These are phyloP conservation scores for Hippocampus mohnikei DNA, from an alignment of 2,113 vertebrate genomes.

Conservation along the genomic window DNA sequence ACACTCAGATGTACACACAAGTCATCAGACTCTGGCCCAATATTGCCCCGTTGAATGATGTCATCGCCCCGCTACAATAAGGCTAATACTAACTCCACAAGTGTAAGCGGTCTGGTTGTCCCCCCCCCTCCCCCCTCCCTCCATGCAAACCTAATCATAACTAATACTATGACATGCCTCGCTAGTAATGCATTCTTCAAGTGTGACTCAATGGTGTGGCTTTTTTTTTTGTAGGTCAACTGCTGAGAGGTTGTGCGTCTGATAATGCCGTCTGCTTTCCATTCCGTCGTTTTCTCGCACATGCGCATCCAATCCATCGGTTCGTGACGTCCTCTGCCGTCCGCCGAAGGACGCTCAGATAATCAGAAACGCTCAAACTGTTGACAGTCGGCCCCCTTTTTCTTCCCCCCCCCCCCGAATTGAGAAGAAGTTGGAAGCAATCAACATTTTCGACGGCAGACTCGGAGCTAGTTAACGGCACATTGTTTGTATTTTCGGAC, in stretches of 20 bases:
- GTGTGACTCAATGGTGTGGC: conserved; percentile 22
- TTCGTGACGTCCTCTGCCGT: conserved; percentile 33
- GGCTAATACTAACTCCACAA: neutral
- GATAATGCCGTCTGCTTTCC: conserved; percentile 25
- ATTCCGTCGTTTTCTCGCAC: neutral
- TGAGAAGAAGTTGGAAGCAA: neutral
- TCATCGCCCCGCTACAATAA: neutral
- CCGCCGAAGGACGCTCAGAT: conserved; percentile 17
- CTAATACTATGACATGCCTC: neutral
- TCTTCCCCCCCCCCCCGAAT: neutral
- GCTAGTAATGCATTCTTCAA: conserved; percentile 20
- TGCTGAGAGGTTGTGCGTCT: conserved; percentile 20
- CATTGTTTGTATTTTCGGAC: neutral
- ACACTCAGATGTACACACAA: neutral
- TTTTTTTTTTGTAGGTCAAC: conserved; percentile 15
- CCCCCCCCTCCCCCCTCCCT: neutral
- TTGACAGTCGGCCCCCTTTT: neutral
- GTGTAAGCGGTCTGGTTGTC: neutral
- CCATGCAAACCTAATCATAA: neutral
- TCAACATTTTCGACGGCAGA: neutral
- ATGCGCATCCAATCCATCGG: neutral
- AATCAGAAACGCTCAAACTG: neutral
- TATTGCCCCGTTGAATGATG: neutral
- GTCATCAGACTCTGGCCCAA: neutral
- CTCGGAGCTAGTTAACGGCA: neutral